Evolutionary conservation across 2,797 vertebrate species (phyloP).

Genomic region (Etheostoma nigrum): DNA sequence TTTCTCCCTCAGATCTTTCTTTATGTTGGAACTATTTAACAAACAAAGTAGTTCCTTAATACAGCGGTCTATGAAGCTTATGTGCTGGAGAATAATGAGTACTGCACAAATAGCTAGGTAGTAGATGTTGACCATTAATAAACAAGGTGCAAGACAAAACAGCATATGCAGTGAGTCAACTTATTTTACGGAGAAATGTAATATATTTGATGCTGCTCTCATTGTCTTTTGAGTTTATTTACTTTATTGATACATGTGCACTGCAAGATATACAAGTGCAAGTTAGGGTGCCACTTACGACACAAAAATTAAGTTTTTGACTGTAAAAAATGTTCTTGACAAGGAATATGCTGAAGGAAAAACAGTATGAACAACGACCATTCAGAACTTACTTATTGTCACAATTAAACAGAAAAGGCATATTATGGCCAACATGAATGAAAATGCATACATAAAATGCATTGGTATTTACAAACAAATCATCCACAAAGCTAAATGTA

Average conservation of each 20-base stretch:
- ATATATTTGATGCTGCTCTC: neutral
- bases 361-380: neutral
- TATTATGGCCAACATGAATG: neutral
- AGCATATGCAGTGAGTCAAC: neutral
- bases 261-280: neutral
- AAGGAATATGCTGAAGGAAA: too few species aligned
- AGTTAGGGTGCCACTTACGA: neutral
- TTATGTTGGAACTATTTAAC: constrained; percentile 4
- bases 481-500: neutral
- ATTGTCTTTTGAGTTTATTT: neutral
- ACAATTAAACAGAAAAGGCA: neutral
- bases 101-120: neutral
- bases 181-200: neutral
- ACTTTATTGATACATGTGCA: neutral
- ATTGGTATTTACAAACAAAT: neutral
- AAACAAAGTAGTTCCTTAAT: neutral
- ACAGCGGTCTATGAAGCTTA: neutral
- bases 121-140: neutral
- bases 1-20: neutral
- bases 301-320: neutral
- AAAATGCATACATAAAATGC: too few species aligned
- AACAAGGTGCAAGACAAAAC: neutral
- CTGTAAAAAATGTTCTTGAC: too few species aligned
- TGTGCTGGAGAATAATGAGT: neutral
- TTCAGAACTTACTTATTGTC: neutral